phyloP scores from a whole-genome alignment of 1,140 invertebrate genomes.

The Polypedilum pembai region DNA sequence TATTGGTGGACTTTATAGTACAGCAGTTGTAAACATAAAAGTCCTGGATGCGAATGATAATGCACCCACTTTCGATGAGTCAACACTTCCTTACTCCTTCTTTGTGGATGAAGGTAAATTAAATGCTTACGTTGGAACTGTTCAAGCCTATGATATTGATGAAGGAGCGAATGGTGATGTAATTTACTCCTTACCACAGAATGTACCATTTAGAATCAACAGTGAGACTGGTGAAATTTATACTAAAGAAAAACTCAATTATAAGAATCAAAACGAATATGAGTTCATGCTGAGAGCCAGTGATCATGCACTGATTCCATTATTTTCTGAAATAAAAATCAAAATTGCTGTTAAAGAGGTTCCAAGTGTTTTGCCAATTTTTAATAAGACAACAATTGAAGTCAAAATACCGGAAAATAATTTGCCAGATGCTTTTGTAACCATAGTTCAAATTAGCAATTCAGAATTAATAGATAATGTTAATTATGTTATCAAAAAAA shows the following conservation, averaged over 20 bases:
- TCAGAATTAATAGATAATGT: constrained; percentile 66
- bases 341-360: constrained; percentile 65
- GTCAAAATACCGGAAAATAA: constrained; percentile 74
- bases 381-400: constrained; percentile 59
- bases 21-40: constrained; percentile 76
- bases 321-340: constrained; percentile 62
- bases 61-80: constrained; percentile 70
- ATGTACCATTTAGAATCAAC: constrained; percentile 66
- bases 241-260: constrained; percentile 44
- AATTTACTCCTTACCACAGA: constrained; percentile 58
- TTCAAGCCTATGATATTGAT: constrained; percentile 77
- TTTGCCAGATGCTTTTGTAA: constrained; percentile 60
- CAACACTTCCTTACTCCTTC: constrained; percentile 64
- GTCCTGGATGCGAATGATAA: constrained; percentile 88
- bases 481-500: constrained; percentile 72
- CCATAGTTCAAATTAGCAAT: constrained; percentile 66
- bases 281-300: constrained; percentile 63
- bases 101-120: constrained; percentile 70
- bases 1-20: constrained; percentile 69
- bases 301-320: constrained; percentile 65
- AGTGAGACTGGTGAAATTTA: constrained; percentile 61
- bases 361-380: constrained; percentile 70
- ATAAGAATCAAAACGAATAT: constrained; percentile 44
- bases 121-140: constrained; percentile 61
- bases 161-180: constrained; percentile 53